These are phyloP conservation scores for Drosophila pachea DNA, from an alignment of 1,140 invertebrate species.

Conservation along the genomic window DNA sequence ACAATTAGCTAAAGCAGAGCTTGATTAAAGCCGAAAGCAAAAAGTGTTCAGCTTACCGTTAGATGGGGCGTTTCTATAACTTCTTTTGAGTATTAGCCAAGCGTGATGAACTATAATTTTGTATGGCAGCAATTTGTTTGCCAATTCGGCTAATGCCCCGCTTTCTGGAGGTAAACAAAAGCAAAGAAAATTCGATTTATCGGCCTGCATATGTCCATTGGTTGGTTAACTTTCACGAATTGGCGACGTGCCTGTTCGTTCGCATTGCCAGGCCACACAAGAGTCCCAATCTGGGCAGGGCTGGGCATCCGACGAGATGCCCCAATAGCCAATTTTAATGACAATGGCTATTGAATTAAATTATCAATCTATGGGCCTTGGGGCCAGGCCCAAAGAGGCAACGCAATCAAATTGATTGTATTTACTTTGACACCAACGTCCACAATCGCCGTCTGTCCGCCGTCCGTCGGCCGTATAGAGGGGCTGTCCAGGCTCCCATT, in stretches of 20 bases:
- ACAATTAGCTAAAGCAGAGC: not conserved
- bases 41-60: too few species aligned
- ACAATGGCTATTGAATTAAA: slow-evolving; percentile 73
- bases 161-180: slow-evolving; percentile 12
- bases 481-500: slow-evolving; percentile 36
- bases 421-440: slow-evolving; percentile 71
- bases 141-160: slow-evolving; percentile 2
- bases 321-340: slow-evolving; percentile 65
- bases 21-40: too few species aligned
- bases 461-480: slow-evolving; percentile 27
- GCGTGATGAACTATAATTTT: slow-evolving; percentile 2
- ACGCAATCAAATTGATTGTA: slow-evolving; percentile 74
- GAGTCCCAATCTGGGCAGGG: too few species aligned
- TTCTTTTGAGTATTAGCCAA: not conserved
- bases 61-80: too few species aligned
- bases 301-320: slow-evolving; percentile 3
- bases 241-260: slow-evolving; percentile 43
- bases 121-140: not conserved
- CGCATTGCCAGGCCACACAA: too few species aligned
- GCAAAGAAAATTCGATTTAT: not conserved
- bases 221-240: slow-evolving; percentile 2
- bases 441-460: slow-evolving; percentile 22
- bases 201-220: slow-evolving; percentile 17
- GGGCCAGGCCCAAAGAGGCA: slow-evolving; percentile 52
- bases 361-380: slow-evolving; percentile 67